Percentiles rank a stretch among this genome's conserved stretches.
Conservation (phyloP, 2,113 vertebrate genomes). For the Sterna hirundo region DNA sequence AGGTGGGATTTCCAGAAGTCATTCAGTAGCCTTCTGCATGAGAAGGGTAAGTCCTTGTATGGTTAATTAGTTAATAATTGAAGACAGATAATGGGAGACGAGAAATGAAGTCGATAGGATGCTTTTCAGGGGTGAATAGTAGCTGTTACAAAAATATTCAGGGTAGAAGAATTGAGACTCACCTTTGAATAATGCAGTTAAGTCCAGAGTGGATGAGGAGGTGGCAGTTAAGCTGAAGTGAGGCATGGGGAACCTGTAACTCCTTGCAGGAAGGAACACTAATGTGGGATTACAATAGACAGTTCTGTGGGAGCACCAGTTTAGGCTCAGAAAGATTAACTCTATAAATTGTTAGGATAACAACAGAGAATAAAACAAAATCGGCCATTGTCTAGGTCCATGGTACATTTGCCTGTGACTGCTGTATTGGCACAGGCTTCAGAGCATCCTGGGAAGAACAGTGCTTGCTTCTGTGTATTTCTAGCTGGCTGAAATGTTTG, state of each 20-base stretch:
- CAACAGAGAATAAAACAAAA: not conserved
- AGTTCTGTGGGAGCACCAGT: not conserved
- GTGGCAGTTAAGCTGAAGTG: not conserved
- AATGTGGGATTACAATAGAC: not conserved
- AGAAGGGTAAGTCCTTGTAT: not conserved
- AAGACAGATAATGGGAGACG: not conserved
- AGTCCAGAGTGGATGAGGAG: not conserved
- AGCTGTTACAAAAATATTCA: not conserved
- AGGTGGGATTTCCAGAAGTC: not conserved
- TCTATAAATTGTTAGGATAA: not conserved
- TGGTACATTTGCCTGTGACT: not conserved
- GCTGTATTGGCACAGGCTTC: not conserved
- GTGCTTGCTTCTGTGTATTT: not conserved
- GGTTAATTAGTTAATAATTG: not conserved
- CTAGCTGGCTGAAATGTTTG: not conserved
- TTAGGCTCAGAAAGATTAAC: not conserved
- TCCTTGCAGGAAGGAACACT: not conserved
- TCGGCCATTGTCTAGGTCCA: rapidly evolving
- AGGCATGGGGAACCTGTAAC: not conserved
- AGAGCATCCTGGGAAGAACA: not conserved
- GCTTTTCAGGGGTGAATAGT: not conserved
- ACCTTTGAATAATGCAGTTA: not conserved
- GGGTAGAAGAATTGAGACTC: not conserved
- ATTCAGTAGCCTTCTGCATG: not conserved
- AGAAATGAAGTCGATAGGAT: not conserved